A percentile compares a stretch with the other conserved stretches of the same genome.
phyloP scores from a whole-genome alignment of 1,140 invertebrate species.

The Zaprionus gabonicus region DNA sequence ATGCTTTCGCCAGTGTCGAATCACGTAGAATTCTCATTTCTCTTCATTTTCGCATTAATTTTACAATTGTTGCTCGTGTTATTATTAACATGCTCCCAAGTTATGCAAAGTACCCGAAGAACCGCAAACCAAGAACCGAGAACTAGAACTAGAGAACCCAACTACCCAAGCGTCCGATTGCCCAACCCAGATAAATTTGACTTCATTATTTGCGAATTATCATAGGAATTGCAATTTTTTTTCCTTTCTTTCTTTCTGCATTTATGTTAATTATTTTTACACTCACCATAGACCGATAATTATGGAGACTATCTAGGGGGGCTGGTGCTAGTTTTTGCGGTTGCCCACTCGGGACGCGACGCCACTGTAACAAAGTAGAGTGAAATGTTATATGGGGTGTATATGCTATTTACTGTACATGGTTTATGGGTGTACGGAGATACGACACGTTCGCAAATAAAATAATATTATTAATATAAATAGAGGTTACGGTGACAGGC shows the following conservation, averaged over 20 bases:
- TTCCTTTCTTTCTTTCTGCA: background rate
- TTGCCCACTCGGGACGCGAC: slow-evolving; percentile 1
- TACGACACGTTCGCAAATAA: slow-evolving; percentile 32
- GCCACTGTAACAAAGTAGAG: background rate
- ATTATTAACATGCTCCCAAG: slow-evolving; percentile 48
- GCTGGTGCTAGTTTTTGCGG: slow-evolving; percentile 3
- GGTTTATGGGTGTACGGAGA: slow-evolving; percentile 5
- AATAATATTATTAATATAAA: slow-evolving; percentile 1
- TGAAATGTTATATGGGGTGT: background rate
- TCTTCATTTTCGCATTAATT: slow-evolving; percentile 49
- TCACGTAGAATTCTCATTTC: slow-evolving; percentile 65
- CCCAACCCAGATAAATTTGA: slow-evolving; percentile 27
- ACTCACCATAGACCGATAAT: slow-evolving; percentile 5
- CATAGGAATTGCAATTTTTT: slow-evolving; percentile 36
- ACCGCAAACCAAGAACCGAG: background rate
- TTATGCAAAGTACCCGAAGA: background rate
- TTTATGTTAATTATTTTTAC: slow-evolving; percentile 26
- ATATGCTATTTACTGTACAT: background rate
- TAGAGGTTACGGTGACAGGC: slow-evolving; percentile 5
- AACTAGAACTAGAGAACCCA: background rate
- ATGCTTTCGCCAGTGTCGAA: slow-evolving; percentile 10
- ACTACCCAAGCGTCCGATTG: background rate
- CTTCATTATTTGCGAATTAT: slow-evolving; percentile 37
- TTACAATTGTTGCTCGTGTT: slow-evolving; percentile 47
- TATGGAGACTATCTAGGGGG: background rate